Evolutionary conservation across 1,140 invertebrate genomes (phyloP).

Genomic region (Drosophila paulistorum): DNA sequence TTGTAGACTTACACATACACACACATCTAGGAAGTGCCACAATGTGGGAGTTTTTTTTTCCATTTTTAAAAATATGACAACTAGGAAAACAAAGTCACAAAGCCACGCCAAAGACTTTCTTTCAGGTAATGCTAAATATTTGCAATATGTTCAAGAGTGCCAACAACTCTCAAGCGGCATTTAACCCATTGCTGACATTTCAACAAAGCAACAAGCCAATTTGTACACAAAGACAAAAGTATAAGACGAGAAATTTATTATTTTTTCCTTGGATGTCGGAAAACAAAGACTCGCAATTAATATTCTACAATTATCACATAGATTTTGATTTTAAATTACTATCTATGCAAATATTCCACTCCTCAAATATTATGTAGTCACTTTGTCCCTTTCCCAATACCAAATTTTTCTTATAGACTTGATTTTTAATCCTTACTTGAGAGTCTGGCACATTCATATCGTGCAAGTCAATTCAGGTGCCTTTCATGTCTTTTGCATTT

Average conservation of each 20-base stretch:
- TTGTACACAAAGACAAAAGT: neutral
- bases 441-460: neutral
- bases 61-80: constrained; percentile 56
- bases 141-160: constrained; percentile 15
- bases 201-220: neutral
- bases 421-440: neutral
- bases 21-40: constrained; percentile 49
- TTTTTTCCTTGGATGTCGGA: neutral
- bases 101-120: constrained; percentile 37
- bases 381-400: too few species aligned
- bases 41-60: constrained; percentile 63
- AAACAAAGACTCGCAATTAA: too few species aligned
- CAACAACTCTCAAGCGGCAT: constrained; percentile 23
- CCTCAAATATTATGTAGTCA: too few species aligned
- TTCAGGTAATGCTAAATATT: constrained; percentile 16
- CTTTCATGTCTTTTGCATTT: constrained; percentile 23
- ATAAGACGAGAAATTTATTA: neutral
- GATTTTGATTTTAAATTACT: too few species aligned
- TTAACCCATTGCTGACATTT: constrained; percentile 24
- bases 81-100: constrained; percentile 53
- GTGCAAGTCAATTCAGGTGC: neutral
- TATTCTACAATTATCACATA: too few species aligned
- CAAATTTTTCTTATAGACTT: too few species aligned
- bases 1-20: neutral
- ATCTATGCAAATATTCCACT: too few species aligned